Evolutionary conservation across 2,888 invertebrate genomes (phyloP).

Genomic region (Strigamia transsilvanica): DNA sequence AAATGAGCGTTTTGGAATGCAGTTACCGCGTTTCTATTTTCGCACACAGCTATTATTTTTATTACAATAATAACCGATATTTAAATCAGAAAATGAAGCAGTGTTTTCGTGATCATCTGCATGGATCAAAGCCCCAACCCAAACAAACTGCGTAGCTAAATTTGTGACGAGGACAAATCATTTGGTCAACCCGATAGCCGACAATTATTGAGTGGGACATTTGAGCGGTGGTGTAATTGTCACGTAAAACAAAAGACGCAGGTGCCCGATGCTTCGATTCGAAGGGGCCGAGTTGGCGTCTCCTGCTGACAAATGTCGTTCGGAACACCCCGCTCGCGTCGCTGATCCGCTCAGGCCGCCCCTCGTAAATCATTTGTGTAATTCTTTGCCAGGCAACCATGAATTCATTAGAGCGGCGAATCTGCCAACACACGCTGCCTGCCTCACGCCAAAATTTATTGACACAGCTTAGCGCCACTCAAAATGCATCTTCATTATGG

Average conservation of each 20-base stretch:
- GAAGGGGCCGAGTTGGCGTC: conserved; percentile 16
- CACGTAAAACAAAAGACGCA: conserved; percentile 22
- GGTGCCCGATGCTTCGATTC: not conserved
- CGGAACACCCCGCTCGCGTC: conserved; percentile 50
- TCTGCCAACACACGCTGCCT: conserved; percentile 41
- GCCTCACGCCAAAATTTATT: conserved; percentile 48
- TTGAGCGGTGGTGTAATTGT: not conserved
- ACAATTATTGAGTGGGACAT: not conserved
- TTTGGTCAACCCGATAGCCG: not conserved
- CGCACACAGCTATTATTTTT: too few species aligned
- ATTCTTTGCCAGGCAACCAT: conserved; percentile 52
- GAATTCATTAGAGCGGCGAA: conserved; percentile 51
- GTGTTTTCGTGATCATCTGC: too few species aligned
- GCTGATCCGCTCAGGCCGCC: conserved; percentile 49
- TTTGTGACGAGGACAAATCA: too few species aligned
- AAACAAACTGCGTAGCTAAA: too few species aligned
- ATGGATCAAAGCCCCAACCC: too few species aligned
- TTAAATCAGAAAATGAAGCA: too few species aligned
- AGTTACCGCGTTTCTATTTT: too few species aligned
- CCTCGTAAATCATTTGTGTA: conserved; percentile 52
- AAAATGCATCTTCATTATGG: conserved; percentile 53
- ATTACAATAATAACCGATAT: too few species aligned
- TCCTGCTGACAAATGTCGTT: conserved; percentile 50
- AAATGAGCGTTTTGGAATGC: too few species aligned
- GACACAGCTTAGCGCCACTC: conserved; percentile 53